Conservation (phyloP, 2,888 invertebrate species). For the Andrena trimmerana region DNA sequence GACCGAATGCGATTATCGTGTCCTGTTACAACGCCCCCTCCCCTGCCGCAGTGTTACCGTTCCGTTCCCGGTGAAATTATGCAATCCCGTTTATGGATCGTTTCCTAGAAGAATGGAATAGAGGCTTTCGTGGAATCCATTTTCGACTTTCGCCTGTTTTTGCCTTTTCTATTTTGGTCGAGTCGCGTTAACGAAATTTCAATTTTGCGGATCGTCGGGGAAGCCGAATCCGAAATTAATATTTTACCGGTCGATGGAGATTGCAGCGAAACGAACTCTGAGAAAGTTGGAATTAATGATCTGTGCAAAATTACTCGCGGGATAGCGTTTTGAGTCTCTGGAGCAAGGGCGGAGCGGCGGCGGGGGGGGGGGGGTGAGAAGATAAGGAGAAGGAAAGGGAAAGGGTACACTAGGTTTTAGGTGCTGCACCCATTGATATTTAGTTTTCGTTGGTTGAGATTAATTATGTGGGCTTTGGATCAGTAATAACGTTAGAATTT, state of each 20-base stretch:
- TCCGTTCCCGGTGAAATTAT: neutral
- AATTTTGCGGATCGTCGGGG: slow-evolving; percentile 21
- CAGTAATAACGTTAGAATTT: too few species aligned
- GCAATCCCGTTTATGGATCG: neutral
- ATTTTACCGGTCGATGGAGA: slow-evolving; percentile 30
- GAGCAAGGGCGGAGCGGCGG: too few species aligned
- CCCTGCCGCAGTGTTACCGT: neutral
- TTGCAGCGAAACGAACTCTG: slow-evolving; percentile 17
- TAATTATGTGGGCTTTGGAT: too few species aligned
- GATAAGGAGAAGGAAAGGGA: too few species aligned
- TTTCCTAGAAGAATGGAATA: neutral
- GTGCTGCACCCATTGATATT: too few species aligned
- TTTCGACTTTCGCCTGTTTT: neutral
- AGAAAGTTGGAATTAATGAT: slow-evolving; percentile 36
- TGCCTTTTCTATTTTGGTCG: neutral
- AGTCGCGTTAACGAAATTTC: slow-evolving; percentile 19
- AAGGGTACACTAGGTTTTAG: too few species aligned
- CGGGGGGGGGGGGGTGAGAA: too few species aligned
- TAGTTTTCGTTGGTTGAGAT: too few species aligned
- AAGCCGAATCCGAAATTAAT: slow-evolving; percentile 17
- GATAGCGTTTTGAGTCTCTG: slow-evolving; percentile 7
- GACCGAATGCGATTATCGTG: slow-evolving; percentile 45
- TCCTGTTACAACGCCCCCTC: slow-evolving; percentile 23
- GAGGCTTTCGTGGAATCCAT: neutral
- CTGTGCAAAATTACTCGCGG: slow-evolving; percentile 28